Conservation (phyloP, 64 coral and sea anemone species). For the Trachythela sp. region DNA sequence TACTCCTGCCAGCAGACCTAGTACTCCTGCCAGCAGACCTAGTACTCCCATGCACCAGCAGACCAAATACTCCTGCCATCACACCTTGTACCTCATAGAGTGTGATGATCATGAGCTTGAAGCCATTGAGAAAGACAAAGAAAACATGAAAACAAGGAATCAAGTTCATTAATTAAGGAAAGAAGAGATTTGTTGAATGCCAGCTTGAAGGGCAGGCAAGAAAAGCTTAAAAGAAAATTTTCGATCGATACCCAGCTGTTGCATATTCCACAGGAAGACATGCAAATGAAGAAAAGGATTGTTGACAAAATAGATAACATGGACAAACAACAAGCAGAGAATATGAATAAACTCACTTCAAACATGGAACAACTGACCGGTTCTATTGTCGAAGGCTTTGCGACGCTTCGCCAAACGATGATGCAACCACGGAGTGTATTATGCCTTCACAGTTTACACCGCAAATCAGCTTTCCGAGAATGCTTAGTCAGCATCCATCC, state of each 20-base stretch:
- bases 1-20: not conserved
- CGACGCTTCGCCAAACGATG: not conserved
- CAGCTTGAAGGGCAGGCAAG: not conserved
- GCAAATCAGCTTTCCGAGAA: not conserved
- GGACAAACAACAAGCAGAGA: not conserved
- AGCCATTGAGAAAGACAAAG: not conserved
- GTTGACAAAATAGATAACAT: not conserved
- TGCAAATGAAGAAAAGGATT: not conserved
- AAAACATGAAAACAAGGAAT: not conserved
- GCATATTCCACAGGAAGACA: not conserved
- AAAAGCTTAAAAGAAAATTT: not conserved
- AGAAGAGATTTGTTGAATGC: not conserved
- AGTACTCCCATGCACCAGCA: not conserved
- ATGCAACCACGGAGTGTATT: not conserved
- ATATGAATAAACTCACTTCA: slow-evolving; percentile 5
- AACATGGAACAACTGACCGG: slow-evolving; percentile 16
- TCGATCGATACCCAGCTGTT: not conserved
- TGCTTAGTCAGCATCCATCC: not conserved
- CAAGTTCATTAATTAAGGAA: not conserved
- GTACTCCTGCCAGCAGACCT: not conserved
- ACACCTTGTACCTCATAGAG: not conserved
- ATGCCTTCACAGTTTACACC: not conserved
- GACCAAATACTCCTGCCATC: not conserved
- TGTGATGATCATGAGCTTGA: not conserved
- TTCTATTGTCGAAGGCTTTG: not conserved